These are phyloP conservation scores for Caenorhabditis japonica DNA, from an alignment of 2,888 invertebrate species.

Conservation along the genomic window DNA sequence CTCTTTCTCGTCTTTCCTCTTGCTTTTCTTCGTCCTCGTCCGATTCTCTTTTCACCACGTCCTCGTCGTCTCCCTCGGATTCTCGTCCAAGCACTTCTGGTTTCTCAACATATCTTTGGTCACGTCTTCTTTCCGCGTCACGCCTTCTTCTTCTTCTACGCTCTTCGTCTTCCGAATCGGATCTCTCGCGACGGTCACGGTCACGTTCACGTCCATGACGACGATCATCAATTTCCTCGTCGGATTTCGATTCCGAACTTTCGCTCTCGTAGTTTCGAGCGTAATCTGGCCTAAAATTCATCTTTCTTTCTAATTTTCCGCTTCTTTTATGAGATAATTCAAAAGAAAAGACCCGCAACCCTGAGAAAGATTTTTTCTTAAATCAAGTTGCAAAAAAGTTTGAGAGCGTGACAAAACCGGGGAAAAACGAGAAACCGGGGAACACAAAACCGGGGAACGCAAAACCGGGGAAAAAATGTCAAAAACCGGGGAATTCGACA, in stretches of 20 bases:
- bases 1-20: constrained; percentile 66
- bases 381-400: too few species aligned
- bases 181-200: constrained; percentile 12
- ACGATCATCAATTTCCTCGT: too few species aligned
- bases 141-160: constrained; percentile 30
- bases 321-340: too few species aligned
- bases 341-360: too few species aligned
- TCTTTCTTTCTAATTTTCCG: neutral
- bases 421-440: too few species aligned
- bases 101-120: constrained; percentile 45
- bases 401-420: too few species aligned
- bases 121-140: constrained; percentile 33
- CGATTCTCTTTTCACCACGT: constrained; percentile 37
- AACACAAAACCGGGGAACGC: too few species aligned
- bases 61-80: constrained; percentile 32
- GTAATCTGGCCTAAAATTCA: constrained; percentile 52
- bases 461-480: too few species aligned
- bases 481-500: too few species aligned
- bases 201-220: constrained; percentile 21
- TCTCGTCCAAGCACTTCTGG: constrained; percentile 58
- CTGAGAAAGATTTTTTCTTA: too few species aligned
- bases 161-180: constrained; percentile 57
- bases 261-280: constrained; percentile 45
- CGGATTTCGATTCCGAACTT: constrained; percentile 34
- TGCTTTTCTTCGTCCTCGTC: constrained; percentile 66